Base-by-base conservation (phyloP, 2,888 invertebrate species). In the Folsomia manolachei region DNA sequence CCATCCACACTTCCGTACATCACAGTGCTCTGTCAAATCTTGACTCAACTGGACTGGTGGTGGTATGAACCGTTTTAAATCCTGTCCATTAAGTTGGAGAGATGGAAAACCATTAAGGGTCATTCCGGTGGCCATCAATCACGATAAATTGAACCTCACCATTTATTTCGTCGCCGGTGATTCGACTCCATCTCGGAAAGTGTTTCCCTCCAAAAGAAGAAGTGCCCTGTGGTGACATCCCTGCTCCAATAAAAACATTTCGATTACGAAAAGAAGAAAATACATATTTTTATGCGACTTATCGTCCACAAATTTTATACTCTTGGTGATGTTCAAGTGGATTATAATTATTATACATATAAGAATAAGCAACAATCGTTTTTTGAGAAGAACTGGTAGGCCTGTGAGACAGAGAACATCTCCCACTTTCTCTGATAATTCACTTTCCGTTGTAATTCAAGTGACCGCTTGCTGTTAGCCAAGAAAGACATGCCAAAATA, bases 101-200 rank as follows among this genome's bases (percentile, higher is more conserved):
- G 52, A 66, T 66, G 66, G 52, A 66, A 24, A 66, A 51, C 66
- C 66, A 66, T 66, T 66, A 66, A 66, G 66, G 66, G 66, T 66
- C 66, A 66, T 66, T 66, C 66, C 66, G 51, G 24, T 19, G 66
- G 52, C 11, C 39, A 66, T 66, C 66, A 52, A 66, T 66, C 66
- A 66, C 66, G 66, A 66, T 66, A 66, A 66, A 66, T 66, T 66
- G 66, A 66, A 66, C 66, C 66, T 24, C 66, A 66, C n/a, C 27
- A 66, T 66, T 66, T 52, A 66, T 66, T 51, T 64, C 27, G 24
- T n/a, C 39, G 39, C 14, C 14, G 39, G 52, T 18, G 18, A n/a
- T 66, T 23, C 66, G 66, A 51, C 52, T 39, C 66, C 2, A 23
- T 52, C 66, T 51, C 21, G 27, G 19, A 52, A 18, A 27, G 25